Conservation (phyloP, 2,888 invertebrate genomes). For the Drosophila kokeensis region DNA sequence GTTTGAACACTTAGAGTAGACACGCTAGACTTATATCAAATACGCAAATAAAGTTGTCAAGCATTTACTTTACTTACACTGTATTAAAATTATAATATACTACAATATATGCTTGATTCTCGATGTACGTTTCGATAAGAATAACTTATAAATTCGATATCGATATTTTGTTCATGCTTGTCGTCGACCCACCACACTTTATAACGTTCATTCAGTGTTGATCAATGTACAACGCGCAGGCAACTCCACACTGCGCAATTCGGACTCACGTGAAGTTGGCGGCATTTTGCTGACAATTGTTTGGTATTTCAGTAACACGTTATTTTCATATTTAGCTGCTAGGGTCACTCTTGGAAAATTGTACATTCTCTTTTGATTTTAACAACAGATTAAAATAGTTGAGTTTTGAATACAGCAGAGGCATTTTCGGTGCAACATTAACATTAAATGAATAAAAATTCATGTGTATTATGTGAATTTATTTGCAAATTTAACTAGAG, state of each 20-base stretch:
- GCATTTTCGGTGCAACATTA: not conserved
- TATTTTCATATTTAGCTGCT: not conserved
- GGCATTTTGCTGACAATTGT: not conserved
- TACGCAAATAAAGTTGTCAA: not conserved
- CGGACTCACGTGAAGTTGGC: not conserved
- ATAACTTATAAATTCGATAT: not conserved
- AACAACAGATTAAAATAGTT: not conserved
- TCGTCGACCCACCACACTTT: not conserved
- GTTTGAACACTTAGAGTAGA: not conserved
- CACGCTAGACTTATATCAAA: not conserved
- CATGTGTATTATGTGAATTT: not conserved
- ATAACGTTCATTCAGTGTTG: not conserved
- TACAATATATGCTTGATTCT: not conserved
- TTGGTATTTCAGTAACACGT: not conserved
- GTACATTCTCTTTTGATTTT: not conserved
- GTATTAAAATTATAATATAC: conserved; percentile 11
- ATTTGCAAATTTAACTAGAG: not conserved
- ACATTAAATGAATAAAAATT: not conserved
- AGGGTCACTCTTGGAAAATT: not conserved
- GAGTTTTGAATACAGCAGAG: not conserved
- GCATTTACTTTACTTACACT: conserved; percentile 25
- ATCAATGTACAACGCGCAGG: not conserved
- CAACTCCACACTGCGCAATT: not conserved
- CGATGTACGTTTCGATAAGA: conserved; percentile 15
- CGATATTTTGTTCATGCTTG: not conserved